Evolutionary conservation across 2,113 vertebrate genomes (phyloP), one percentile per base, ranked within the genome.

Genomic region (Melospiza melodia): DNA sequence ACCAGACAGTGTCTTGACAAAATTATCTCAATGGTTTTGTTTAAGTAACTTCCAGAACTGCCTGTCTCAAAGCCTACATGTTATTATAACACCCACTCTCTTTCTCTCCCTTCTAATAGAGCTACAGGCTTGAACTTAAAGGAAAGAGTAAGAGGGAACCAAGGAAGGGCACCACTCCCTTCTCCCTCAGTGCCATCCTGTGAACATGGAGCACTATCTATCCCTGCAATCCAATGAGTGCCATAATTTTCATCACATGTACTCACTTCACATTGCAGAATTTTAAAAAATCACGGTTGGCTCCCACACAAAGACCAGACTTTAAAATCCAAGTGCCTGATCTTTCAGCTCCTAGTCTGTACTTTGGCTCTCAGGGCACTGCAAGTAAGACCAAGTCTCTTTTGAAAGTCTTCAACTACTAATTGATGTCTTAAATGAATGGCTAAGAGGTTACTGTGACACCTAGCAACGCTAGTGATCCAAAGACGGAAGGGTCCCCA

Each of bases 11-110:
- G 68, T 86, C 90, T 79, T 94, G 83, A 93, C 57, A 95, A 91
- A 97, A 95, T 77, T 11, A 96, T 79, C 87, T 91, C 92, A 94
- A 89, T 93, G 93, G 77, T 94, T 97, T 97, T 95, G 84, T 94
- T 96, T 95, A 89, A 96, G 90, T 76, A 97, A 93, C 96, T 97
- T 96, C 96, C 79, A 76, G 93, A 92, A 94, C 93, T 63, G 72
- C 79, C 63, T 95, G 91, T 94, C 91, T 96, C 84, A 82, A 94
- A 86, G 85, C 78, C 97, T 96, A 96, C 80, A 7, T 76, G 91
- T 91, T 95, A 97, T 97, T 96, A 96, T 13, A 95, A 94, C 94
- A 95, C 93, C 84, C 82, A 97, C 96, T 84, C 75, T 84, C 81
- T 92, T 95, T 89, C 68, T 87, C 82, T 95, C 51, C 96, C 37